These are phyloP conservation scores for Sycophila sp. DNA, from an alignment of 1,140 invertebrate genomes.

Conservation along the genomic window DNA sequence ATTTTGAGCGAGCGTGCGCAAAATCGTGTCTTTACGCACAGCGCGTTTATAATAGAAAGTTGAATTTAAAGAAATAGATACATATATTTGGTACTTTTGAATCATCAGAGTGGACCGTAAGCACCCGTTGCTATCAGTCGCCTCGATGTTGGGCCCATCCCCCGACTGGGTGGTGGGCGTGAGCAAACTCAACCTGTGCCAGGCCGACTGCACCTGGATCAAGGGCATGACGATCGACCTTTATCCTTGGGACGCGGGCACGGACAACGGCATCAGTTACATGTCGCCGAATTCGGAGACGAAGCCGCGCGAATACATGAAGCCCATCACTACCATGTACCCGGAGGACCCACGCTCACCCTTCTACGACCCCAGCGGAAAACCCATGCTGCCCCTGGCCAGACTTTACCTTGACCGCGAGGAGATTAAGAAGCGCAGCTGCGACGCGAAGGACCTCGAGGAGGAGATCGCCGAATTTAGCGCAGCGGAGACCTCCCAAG, in stretches of 20 bases:
- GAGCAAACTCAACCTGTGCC: conserved; percentile 86
- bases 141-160: conserved; percentile 94
- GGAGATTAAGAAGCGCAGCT: conserved; percentile 76
- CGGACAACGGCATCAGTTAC: conserved; percentile 92
- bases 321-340: conserved; percentile 75
- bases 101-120: conserved; percentile 78
- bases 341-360: conserved; percentile 89
- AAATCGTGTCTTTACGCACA: too few relatives aligned
- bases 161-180: conserved; percentile 97
- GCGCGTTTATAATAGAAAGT: too few relatives aligned
- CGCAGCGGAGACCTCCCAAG: conserved; percentile 78
- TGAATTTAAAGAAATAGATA: too few relatives aligned
- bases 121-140: conserved; percentile 90
- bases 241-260: conserved; percentile 95
- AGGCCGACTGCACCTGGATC: conserved; percentile 89
- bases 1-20: too few relatives aligned
- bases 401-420: conserved; percentile 77
- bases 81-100: too few relatives aligned
- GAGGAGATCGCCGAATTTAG: conserved; percentile 69
- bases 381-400: conserved; percentile 85
- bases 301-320: conserved; percentile 87
- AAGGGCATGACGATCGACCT: conserved; percentile 83
- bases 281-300: conserved; percentile 90
- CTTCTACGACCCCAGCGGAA: conserved; percentile 84
- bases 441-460: conserved; percentile 74